A percentile compares a stretch with the other conserved stretches of the same genome.
phyloP scores from a whole-genome alignment of 2,888 invertebrate species.

The Beris morrisii region DNA sequence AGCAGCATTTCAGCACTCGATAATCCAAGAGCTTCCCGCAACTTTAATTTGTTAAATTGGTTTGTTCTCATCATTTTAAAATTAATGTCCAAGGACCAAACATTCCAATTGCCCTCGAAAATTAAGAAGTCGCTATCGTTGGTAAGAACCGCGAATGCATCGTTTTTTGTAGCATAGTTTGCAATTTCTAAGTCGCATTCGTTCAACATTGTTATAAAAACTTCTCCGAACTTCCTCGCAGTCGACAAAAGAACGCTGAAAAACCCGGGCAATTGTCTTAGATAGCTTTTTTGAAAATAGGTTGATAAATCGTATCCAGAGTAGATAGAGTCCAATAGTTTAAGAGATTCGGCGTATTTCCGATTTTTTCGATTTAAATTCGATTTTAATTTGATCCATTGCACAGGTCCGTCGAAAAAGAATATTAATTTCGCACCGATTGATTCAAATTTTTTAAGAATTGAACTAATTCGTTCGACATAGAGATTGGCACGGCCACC shows the following conservation, averaged over 20 bases:
- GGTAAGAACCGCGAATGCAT: conserved; percentile 36
- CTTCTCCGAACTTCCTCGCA: conserved; percentile 6
- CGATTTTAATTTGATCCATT: conserved; percentile 7
- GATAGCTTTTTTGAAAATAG: not conserved
- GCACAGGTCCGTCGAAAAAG: conserved; percentile 26
- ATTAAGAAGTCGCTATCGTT: conserved; percentile 38
- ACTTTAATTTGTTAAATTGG: conserved; percentile 24
- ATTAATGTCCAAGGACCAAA: conserved; percentile 27
- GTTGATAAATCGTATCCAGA: not conserved
- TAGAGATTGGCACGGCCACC: conserved; percentile 31
- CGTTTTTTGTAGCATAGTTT: conserved; percentile 26
- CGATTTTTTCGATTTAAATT: conserved; percentile 20
- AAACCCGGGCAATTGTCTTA: not conserved
- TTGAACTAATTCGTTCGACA: not conserved
- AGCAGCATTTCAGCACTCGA: conserved; percentile 24
- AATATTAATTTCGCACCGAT: conserved; percentile 24
- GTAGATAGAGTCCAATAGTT: not conserved
- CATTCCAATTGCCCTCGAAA: conserved; percentile 34
- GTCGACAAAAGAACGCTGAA: conserved; percentile 17
- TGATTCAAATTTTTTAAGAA: conserved; percentile 6
- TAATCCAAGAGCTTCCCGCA: conserved; percentile 18
- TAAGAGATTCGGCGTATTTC: not conserved
- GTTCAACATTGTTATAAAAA: conserved; percentile 4
- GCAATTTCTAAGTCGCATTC: conserved; percentile 38
- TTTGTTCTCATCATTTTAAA: conserved; percentile 17